A percentile compares a stretch with the other conserved stretches of the same genome.
These are phyloP conservation scores for Cryptops parisi DNA, from an alignment of 2,888 invertebrate species.

Conservation along the genomic window DNA sequence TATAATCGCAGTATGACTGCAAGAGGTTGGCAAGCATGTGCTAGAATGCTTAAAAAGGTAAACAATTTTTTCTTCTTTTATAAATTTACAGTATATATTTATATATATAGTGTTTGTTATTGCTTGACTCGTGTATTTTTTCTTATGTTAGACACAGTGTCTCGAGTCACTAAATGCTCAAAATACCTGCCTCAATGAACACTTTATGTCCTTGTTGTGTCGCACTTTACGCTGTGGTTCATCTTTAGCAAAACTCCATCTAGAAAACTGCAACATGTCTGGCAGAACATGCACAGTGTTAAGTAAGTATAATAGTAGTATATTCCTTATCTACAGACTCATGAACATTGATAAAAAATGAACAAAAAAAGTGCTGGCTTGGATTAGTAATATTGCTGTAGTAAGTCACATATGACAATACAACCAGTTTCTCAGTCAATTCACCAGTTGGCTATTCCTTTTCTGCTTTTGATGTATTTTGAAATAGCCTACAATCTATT, in stretches of 20 bases:
- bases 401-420: too few relatives aligned
- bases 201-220: conserved; percentile 54
- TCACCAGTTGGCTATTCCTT: too few relatives aligned
- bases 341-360: neutral
- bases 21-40: conserved; percentile 71
- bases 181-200: conserved; percentile 48
- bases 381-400: too few relatives aligned
- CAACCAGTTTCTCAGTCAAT: too few relatives aligned
- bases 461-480: too few relatives aligned
- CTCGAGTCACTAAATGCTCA: conserved; percentile 51
- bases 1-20: conserved; percentile 58
- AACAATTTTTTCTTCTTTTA: neutral
- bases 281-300: conserved; percentile 59
- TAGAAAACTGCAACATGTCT: conserved; percentile 58
- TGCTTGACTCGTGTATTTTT: neutral
- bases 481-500: too few relatives aligned
- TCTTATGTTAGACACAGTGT: conserved; percentile 45
- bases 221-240: conserved; percentile 55
- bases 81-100: too few relatives aligned
- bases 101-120: neutral
- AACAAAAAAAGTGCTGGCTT: too few relatives aligned
- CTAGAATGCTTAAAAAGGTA: conserved; percentile 62
- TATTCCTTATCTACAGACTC: neutral
- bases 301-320: conserved; percentile 38
- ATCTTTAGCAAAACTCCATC: conserved; percentile 53